Evolutionary conservation across 1,140 invertebrate genomes (phyloP), one percentile per base, ranked within the genome.

Genomic region (Epicauta chinensis): DNA sequence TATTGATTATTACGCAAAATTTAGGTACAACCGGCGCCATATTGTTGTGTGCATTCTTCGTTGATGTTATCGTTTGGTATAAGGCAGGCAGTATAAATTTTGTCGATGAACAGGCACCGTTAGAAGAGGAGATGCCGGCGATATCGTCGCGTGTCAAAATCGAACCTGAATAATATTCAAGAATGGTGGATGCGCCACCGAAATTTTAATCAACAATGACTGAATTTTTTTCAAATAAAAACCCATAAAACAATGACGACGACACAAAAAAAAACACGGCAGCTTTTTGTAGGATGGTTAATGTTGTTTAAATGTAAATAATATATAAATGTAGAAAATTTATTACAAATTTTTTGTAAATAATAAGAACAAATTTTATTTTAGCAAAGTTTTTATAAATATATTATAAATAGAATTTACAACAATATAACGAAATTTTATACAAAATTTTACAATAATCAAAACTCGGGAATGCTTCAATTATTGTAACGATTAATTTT

Each of bases 11-110:
- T 16, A 6, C 39, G 11, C 16, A 15, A 5, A 2, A 23, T 68
- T 32, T 65, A 86, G 83, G 83, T 45, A 83, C 81, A 23, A 87
- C 85, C 2, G 81, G 81, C 40, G 76, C 77, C 30, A 77, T 87
- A 17, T 74, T 87, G 62, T 61, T 85, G 10, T 66, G 81, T 49
- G 85, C 83, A 16, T 87, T 87, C 59, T 66, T 84, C 16, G 80
- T 87, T 9, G 85, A 88, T 63, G 60, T 84, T 10, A 73, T 84
- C 16, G 83, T 87, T 1, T 86, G 81, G 81, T 84, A 81, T 70
- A 84, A 86, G 69, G 83, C 84, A 9, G 77, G 78, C 12, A 81
- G 76, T 53, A 86, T 87, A 56, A 81, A 75, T 61, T 83, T 86
- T 56, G 76, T 76, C 0, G 81, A 83, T 46, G 81, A 82, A 30